Evolutionary conservation across 2,113 vertebrate genomes (phyloP).

Genomic region (Lichenostomus cassidix): DNA sequence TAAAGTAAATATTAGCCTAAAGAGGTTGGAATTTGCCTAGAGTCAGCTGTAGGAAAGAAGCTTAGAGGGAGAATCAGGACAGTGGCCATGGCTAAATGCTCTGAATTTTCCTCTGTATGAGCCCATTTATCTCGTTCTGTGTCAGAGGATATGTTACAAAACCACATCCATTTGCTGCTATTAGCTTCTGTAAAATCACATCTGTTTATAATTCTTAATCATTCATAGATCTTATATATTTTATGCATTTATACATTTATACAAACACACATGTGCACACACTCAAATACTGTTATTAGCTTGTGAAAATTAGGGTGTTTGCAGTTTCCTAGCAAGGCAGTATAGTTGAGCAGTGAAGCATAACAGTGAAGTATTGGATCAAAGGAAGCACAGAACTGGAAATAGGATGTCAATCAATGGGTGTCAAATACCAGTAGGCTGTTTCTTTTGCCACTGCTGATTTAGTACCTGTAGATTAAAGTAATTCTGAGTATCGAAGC

Average conservation of each 20-base stretch:
- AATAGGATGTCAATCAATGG: not conserved
- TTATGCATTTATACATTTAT: not conserved
- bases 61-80: not conserved
- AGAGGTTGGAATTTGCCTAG: not conserved
- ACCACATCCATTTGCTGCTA: not conserved
- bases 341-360: not conserved
- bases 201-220: not conserved
- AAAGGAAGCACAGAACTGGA: not conserved
- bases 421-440: not conserved
- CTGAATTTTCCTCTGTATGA: not conserved
- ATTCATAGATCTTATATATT: not conserved
- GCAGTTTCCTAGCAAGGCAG: not conserved
- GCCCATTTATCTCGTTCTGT: not conserved
- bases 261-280: too few relatives aligned
- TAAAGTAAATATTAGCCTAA: not conserved
- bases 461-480: not conserved
- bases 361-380: not conserved
- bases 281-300: not conserved
- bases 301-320: not conserved
- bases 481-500: not conserved
- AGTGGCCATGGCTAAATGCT: not conserved
- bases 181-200: not conserved
- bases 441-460: not conserved
- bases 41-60: not conserved
- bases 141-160: not conserved